Evolutionary conservation across 2,797 vertebrate genomes (phyloP), one percentile per base, ranked within the genome.

Genomic region (Coracias cyanogaster): DNA sequence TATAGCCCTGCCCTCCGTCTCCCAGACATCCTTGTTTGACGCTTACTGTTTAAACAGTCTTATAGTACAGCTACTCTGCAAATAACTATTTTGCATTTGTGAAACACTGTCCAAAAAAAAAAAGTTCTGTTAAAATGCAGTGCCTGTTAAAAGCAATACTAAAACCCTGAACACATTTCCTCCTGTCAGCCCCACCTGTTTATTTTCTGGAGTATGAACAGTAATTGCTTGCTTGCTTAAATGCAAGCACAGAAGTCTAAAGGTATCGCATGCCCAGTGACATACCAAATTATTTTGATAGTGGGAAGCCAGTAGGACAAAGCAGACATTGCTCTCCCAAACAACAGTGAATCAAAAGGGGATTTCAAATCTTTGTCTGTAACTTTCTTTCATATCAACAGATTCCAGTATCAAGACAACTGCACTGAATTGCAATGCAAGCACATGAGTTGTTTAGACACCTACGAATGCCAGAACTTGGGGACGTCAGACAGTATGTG

Each of bases 381-480:
- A 62, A 78, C 39, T 39, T 69, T 67, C 61, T 96, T 96, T 93
- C 86, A 7, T 95, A 18, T 90, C 45, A 12, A 89, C 96, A 98
- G 98, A 96, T 86, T 95, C 66, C 83, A 92, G 88, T 86, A 11
- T 55, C 26, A 19, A 55, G 83, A 85, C n/a, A 78, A 48, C 73
- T 3, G 29, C 85, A 35, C 49, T 89, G 83, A 80, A 52, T 62
- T 86, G 96, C 84, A 20, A 99, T 99, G 99, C 98, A 99, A 95
- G 98, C 99, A 92, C 99, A 98, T 62, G 99, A 99, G 86, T 89
- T 99, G 90, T 95, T 99, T 19, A 97, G 97, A 90, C 98, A 99
- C 95, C 98, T 99, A 81, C 98, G 98, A 35, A 95, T 99, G 89
- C 99, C 99, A 25, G 98, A 99, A 67, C 95, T 99, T 48, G 98